Conservation (phyloP, 2,797 vertebrate genomes). For the Lepus townsendii region DNA sequence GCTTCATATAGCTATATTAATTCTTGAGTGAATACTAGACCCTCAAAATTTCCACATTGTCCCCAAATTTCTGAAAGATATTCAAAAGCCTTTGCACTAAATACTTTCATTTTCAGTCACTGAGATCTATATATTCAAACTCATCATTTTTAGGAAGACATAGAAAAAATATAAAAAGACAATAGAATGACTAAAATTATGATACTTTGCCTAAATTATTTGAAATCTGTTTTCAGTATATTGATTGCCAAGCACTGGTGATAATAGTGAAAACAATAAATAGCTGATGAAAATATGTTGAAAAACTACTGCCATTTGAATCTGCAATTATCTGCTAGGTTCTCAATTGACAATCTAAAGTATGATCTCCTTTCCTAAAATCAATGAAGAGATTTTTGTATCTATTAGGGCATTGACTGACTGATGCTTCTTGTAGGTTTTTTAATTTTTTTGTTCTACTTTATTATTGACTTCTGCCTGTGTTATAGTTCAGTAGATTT, state of each 20-base stretch:
- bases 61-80: slow-evolving; percentile 24
- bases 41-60: background rate
- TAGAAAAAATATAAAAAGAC: background rate
- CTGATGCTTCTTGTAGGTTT: background rate
- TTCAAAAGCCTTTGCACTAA: background rate
- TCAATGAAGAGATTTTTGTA: slow-evolving; percentile 36
- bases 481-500: background rate
- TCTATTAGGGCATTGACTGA: background rate
- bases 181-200: background rate
- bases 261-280: background rate
- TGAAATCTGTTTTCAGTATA: background rate
- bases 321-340: background rate
- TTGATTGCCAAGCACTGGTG: background rate
- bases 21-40: background rate
- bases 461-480: background rate
- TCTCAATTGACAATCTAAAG: slow-evolving; percentile 19
- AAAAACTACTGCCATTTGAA: background rate
- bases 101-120: background rate
- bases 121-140: background rate
- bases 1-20: background rate
- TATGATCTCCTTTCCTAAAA: background rate
- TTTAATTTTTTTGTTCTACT: background rate
- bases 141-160: background rate
- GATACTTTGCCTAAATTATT: background rate
- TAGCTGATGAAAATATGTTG: background rate